phyloP scores from a whole-genome alignment of 2,888 invertebrate species.

The Athalia cordata region DNA sequence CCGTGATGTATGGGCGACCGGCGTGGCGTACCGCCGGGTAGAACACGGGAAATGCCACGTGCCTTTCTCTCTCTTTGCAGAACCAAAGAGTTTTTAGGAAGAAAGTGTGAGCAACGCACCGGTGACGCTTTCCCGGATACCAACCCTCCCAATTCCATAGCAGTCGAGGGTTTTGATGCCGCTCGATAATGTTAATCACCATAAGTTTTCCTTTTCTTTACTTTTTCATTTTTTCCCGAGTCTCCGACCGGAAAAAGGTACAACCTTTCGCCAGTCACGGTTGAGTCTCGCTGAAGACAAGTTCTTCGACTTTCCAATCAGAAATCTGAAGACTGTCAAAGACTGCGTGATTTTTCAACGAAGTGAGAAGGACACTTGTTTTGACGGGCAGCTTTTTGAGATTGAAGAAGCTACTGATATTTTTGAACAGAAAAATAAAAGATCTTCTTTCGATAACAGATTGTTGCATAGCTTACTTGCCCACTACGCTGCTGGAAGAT shows the following conservation, averaged over 20 bases:
- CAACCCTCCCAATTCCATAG: not conserved
- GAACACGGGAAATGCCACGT: constrained; percentile 68
- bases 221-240: not conserved
- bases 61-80: constrained; percentile 55
- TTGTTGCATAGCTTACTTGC: too few relatives aligned
- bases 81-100: constrained; percentile 56
- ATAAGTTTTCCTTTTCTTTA: not conserved
- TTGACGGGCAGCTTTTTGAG: too few relatives aligned
- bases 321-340: too few relatives aligned
- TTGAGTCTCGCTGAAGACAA: not conserved
- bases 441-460: too few relatives aligned
- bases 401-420: too few relatives aligned
- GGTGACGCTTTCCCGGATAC: constrained; percentile 26
- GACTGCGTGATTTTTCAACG: too few relatives aligned
- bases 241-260: too few relatives aligned
- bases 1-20: constrained; percentile 63
- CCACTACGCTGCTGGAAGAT: too few relatives aligned
- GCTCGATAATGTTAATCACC: constrained; percentile 21
- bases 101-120: not conserved
- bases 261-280: too few relatives aligned
- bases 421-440: too few relatives aligned
- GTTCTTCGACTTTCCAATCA: not conserved
- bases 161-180: not conserved
- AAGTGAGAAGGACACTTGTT: too few relatives aligned
- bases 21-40: constrained; percentile 43